A percentile compares a stretch with the other conserved stretches of the same genome.
These are phyloP conservation scores for Gryllus longicercus DNA, from an alignment of 2,888 invertebrate genomes.

Conservation along the genomic window DNA sequence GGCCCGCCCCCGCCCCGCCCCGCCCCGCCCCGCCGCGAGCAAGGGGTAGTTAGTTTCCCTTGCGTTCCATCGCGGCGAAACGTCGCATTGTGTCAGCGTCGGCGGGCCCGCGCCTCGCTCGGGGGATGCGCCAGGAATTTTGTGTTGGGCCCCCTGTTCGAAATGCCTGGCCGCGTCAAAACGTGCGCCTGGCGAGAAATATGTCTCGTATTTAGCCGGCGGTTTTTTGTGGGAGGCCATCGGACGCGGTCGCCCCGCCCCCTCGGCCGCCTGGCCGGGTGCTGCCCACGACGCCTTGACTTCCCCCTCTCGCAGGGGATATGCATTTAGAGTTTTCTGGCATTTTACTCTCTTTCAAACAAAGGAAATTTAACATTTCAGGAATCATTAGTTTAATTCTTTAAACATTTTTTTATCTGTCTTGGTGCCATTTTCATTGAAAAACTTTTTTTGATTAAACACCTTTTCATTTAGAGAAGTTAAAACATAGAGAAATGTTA, in stretches of 20 bases:
- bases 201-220: neutral
- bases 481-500: too few relatives aligned
- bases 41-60: neutral
- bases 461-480: too few relatives aligned
- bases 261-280: neutral
- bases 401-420: too few relatives aligned
- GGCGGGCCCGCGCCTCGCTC: too few relatives aligned
- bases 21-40: neutral
- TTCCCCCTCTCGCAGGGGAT: too few relatives aligned
- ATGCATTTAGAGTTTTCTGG: too few relatives aligned
- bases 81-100: neutral
- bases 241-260: neutral
- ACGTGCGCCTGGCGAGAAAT: neutral
- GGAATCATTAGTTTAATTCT: too few relatives aligned
- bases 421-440: too few relatives aligned
- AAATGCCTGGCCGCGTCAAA: neutral
- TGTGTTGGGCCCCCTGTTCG: neutral
- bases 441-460: too few relatives aligned
- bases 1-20: neutral
- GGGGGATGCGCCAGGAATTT: neutral
- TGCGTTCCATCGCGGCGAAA: neutral
- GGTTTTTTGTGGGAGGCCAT: neutral
- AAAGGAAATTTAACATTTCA: too few relatives aligned
- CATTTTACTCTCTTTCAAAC: too few relatives aligned
- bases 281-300: too few relatives aligned